Base-by-base conservation (phyloP, 2,888 invertebrate species). In the Morpho deidamia region DNA sequence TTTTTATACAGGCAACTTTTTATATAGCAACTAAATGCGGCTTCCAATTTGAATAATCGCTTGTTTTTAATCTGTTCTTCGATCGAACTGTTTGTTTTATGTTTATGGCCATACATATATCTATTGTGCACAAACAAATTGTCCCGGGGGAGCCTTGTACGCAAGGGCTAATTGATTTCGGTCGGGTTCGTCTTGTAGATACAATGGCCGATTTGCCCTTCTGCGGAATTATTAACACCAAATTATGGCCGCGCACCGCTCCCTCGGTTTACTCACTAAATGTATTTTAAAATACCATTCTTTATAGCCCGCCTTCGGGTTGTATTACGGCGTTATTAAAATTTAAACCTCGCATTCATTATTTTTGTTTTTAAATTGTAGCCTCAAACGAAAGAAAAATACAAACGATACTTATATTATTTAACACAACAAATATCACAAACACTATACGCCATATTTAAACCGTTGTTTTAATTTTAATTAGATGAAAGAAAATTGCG, bases 161-260 rank as follows among this genome's bases (percentile, higher is more conserved):
- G 70, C 71, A 45, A 53, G 72, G 68, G 76, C 79, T 85, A 85
- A 85, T 85, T 83, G 84, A 79, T 81, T 81, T 76, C 70, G 68
- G 74, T 32, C 10, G 40, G 48, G 40, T 34, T 40, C 12, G 40
- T 48, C 59, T 58, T 61, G 51, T 56, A 54, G 55, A 52, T 56
- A 70, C 75, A 74, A 75, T 74, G 71, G 59, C 50, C 69, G 68
- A 68, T 75, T 74, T 69, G 72, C 67, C 64, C 68, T 64, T 65
- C 67, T 66, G 66, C 65, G 72, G 80, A 81, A 82, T 84, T 82
- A 83, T 85, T 81, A 81, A 82, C 80, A 74, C 71, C 64, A 69
- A 79, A 79, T 81, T 81, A 78, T 74, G 70, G 71, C 66, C 64
- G 58, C 64, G 73, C 58, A 58, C 60, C 59, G 43, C 59, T 52